Percentiles rank a stretch among this genome's conserved stretches.
Evolutionary conservation across 2,797 vertebrate genomes (phyloP).

Genomic region (Danio tinwini): DNA sequence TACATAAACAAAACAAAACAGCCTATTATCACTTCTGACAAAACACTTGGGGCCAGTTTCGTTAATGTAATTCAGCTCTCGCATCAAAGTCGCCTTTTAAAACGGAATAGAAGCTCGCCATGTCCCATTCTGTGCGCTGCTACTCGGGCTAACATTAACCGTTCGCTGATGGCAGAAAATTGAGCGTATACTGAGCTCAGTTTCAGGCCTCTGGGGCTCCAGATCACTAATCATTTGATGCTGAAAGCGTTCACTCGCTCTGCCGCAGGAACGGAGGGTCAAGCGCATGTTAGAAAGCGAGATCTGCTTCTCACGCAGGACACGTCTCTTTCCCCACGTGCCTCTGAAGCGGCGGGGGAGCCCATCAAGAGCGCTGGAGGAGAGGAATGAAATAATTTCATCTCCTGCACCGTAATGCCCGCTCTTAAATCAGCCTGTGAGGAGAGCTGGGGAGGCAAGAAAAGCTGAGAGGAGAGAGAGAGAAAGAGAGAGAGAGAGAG

Average conservation of each 20-base stretch:
- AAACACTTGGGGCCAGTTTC: constrained; percentile 16
- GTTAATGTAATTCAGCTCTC: constrained; percentile 23
- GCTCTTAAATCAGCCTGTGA: constrained; percentile 51
- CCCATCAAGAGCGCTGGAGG: constrained; percentile 39
- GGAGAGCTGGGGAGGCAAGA: constrained; percentile 47
- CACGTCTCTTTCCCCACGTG: constrained; percentile 39
- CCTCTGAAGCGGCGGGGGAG: constrained; percentile 38
- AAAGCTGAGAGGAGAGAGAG: constrained; percentile 21
- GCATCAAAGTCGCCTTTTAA: constrained; percentile 7
- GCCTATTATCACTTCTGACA: constrained; percentile 10
- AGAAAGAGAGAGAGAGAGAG: not conserved
- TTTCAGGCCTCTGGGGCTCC: constrained; percentile 7
- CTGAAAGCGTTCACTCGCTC: constrained; percentile 34
- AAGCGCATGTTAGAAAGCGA: constrained; percentile 40
- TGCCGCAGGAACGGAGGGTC: constrained; percentile 37
- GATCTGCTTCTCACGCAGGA: constrained; percentile 35
- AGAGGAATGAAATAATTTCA: constrained; percentile 54
- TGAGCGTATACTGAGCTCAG: constrained; percentile 1
- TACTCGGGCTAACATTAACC: constrained; percentile 38
- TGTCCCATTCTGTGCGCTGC: constrained; percentile 23
- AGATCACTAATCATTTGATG: constrained; percentile 43
- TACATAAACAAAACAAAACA: constrained; percentile 12
- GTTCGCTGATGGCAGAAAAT: constrained; percentile 42
- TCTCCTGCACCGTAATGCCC: constrained; percentile 42
- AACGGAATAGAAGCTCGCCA: constrained; percentile 19